Conservation (phyloP, 2,113 vertebrate species). For the Perognathus longimembris region DNA sequence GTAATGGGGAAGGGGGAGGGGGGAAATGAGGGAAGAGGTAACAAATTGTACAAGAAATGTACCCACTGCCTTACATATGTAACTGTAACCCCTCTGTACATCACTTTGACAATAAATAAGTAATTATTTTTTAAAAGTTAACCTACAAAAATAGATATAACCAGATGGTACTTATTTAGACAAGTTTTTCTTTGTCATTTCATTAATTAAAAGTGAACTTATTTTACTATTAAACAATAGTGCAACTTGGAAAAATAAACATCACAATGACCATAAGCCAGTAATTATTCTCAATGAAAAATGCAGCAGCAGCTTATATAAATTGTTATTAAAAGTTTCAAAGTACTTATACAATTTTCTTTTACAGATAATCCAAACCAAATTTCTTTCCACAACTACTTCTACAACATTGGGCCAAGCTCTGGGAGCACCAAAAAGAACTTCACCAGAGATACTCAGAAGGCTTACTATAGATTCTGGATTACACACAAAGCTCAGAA, state of each 20-base stretch:
- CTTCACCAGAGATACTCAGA: neutral
- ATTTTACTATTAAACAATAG: slow-evolving; percentile 10
- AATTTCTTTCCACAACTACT: slow-evolving; percentile 9
- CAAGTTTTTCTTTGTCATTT: too few relatives aligned
- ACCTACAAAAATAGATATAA: too few relatives aligned
- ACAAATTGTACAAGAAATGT: too few relatives aligned
- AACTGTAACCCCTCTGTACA: too few relatives aligned
- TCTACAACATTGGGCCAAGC: neutral
- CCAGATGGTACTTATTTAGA: too few relatives aligned
- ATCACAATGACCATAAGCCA: neutral
- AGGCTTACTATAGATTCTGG: neutral
- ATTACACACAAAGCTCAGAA: neutral
- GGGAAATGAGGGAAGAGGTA: too few relatives aligned
- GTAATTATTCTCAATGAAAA: neutral
- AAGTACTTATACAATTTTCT: neutral
- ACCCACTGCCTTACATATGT: too few relatives aligned
- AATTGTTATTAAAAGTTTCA: neutral
- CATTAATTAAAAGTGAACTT: too few relatives aligned
- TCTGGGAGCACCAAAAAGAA: neutral
- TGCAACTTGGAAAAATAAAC: neutral
- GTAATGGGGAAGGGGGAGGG: too few relatives aligned
- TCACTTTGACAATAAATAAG: too few relatives aligned
- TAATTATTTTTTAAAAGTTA: too few relatives aligned
- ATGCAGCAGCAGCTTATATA: neutral
- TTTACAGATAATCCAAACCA: neutral